Evolutionary conservation across 2,797 vertebrate species (phyloP), one percentile per base, ranked within the genome.

Genomic region (Myotis findleyi): DNA sequence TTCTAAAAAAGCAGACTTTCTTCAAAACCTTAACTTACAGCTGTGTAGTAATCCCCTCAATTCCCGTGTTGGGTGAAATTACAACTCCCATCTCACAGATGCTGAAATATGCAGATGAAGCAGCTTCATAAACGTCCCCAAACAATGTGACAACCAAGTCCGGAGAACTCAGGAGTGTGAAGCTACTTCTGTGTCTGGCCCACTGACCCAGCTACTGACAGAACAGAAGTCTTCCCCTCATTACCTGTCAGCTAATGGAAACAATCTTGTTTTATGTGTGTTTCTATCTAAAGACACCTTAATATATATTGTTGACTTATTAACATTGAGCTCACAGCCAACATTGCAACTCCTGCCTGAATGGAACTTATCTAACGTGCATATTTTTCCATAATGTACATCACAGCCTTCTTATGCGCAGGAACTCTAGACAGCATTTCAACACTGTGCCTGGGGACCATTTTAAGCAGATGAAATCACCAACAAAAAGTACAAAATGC

Each of bases 221-320:
- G 21, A 38, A 27, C 30, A 6, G 25, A 9, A 23, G 25, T 55
- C 36, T n/a, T 49, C 25, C 44, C 27, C 18, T 86, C 18, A 10
- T n/a, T 18, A 9, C 23, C 27, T 23, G 41, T 33, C 38, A 69
- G 36, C 62, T 62, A 33, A 14, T 44, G 44, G 44, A 44, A 44
- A 44, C 44, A 44, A 44, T 44, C 44, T 44, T 44, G 44, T 44
- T 44, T 44, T 44, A 44, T 90, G 12, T 89, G 47, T 44, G 10
- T 57, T 77, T 93, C 71, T 84, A 9, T 71, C 89, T 94, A 23
- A 79, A 89, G 75, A 87, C 30, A 53, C 7, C 11, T 55, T 92
- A 16, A 47, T 41, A 47, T 30, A 66, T 27, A 14, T 30, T 55
- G n/a, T n/a, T 79, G 64, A 72, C 27, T 75, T 76, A 86, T 75